A percentile compares a stretch with the other conserved stretches of the same genome.
phyloP scores from a whole-genome alignment of 2,888 invertebrate genomes.

The Erebia ligea region DNA sequence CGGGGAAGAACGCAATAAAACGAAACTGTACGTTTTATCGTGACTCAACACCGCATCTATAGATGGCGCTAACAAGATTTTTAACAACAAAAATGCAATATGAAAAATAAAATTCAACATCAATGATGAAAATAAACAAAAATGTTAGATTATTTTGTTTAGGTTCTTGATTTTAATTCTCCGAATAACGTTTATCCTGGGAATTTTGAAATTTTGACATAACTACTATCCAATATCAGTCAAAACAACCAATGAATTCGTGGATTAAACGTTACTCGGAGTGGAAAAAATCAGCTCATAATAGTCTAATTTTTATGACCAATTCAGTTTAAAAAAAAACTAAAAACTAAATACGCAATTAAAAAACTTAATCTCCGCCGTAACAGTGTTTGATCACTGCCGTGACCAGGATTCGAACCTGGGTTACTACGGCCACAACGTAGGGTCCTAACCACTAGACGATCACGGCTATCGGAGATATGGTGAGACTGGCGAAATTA shows the following conservation, averaged over 20 bases:
- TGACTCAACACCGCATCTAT: conserved; percentile 11
- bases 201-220: too few relatives aligned
- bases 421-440: conserved; percentile 91
- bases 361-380: conserved; percentile 57
- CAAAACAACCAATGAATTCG: too few relatives aligned
- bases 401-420: conserved; percentile 90
- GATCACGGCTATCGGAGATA: conserved; percentile 73
- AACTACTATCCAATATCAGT: too few relatives aligned
- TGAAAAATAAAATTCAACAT: background rate
- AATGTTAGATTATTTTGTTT: too few relatives aligned
- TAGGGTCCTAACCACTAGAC: conserved; percentile 90
- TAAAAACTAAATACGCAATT: conserved; percentile 2
- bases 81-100: background rate
- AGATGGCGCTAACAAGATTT: conserved; percentile 26
- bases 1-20: background rate
- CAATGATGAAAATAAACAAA: too few relatives aligned
- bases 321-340: too few relatives aligned
- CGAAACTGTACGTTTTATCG: background rate
- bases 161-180: too few relatives aligned
- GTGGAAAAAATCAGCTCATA: too few relatives aligned
- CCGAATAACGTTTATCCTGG: too few relatives aligned
- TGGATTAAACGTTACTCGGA: too few relatives aligned
- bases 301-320: too few relatives aligned
- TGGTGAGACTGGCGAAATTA: background rate
- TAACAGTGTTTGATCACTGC: conserved; percentile 70